These are phyloP conservation scores for Rhamphomyia laevipes DNA, from an alignment of 2,888 invertebrate species.

Conservation along the genomic window DNA sequence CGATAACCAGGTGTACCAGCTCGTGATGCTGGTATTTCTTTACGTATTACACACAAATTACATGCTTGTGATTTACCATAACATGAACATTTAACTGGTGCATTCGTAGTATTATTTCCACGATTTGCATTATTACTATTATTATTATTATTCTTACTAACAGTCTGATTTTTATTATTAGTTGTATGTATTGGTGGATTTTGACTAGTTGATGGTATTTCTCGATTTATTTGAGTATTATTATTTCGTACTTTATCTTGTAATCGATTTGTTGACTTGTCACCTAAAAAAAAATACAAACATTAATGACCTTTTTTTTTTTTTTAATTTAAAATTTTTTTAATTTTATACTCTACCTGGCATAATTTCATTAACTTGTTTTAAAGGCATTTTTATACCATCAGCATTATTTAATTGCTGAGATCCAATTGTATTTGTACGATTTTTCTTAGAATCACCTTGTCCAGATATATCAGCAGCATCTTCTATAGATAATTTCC, in stretches of 20 bases:
- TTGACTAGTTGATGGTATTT: not conserved
- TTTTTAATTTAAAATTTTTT: constrained; percentile 14
- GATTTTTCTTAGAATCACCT: constrained; percentile 3
- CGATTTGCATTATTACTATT: constrained; percentile 30
- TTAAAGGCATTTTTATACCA: constrained; percentile 32
- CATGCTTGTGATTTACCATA: constrained; percentile 57
- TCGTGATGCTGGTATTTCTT: constrained; percentile 58
- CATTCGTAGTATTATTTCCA: constrained; percentile 14
- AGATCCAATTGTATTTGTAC: not conserved
- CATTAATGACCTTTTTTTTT: constrained; percentile 18
- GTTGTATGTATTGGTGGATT: not conserved
- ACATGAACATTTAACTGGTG: constrained; percentile 47
- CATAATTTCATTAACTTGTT: constrained; percentile 21
- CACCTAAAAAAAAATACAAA: constrained; percentile 8
- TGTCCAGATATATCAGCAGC: not conserved
- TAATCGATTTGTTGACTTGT: constrained; percentile 18
- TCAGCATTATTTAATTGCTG: constrained; percentile 2
- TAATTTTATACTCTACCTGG: constrained; percentile 6
- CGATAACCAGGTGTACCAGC: constrained; percentile 86
- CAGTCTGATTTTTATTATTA: constrained; percentile 3
- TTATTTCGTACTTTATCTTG: constrained; percentile 17
- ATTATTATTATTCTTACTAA: constrained; percentile 28
- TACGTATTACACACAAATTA: constrained; percentile 50
- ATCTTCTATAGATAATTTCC: not conserved
- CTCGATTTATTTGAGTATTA: too few species aligned